phyloP scores from a whole-genome alignment of 37 sponge, comb jelly and placozoan genomes.

The Halichondria panicea region DNA sequence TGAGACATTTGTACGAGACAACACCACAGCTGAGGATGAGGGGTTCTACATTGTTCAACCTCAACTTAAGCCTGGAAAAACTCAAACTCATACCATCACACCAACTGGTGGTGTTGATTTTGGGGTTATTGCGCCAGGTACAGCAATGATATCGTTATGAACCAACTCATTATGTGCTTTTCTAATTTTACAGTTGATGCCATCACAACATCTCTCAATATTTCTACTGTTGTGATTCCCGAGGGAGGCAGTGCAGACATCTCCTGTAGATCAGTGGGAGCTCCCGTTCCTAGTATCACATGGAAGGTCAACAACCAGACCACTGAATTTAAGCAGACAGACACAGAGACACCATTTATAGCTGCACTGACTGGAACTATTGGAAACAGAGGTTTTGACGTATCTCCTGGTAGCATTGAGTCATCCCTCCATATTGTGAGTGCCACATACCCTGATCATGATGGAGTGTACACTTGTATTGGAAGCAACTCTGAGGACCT shows the following conservation, averaged over 20 bases:
- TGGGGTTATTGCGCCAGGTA: too few relatives aligned
- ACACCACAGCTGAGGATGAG: too few relatives aligned
- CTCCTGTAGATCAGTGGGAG: slow-evolving; percentile 34
- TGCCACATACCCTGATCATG: slow-evolving; percentile 22
- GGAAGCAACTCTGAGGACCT: neutral
- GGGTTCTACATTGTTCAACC: too few relatives aligned
- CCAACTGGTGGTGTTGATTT: too few relatives aligned
- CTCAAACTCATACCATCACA: too few relatives aligned
- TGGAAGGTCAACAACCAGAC: slow-evolving; percentile 9
- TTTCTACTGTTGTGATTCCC: neutral
- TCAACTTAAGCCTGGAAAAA: too few relatives aligned
- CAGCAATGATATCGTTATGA: too few relatives aligned
- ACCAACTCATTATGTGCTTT: too few relatives aligned
- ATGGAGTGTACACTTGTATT: slow-evolving; percentile 31
- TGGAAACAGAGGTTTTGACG: neutral
- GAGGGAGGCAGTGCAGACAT: slow-evolving; percentile 31
- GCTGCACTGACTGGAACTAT: neutral
- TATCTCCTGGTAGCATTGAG: slow-evolving; percentile 3
- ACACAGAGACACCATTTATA: too few relatives aligned
- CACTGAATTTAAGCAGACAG: neutral
- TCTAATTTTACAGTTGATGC: neutral
- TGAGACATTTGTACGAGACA: too few relatives aligned
- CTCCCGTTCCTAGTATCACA: slow-evolving; percentile 38
- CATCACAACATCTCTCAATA: neutral
- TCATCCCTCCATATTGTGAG: slow-evolving; percentile 20